Percentiles rank a stretch among this genome's conserved stretches.
phyloP scores from a whole-genome alignment of 2,797 vertebrate species.

The Sebastes umbrosus region DNA sequence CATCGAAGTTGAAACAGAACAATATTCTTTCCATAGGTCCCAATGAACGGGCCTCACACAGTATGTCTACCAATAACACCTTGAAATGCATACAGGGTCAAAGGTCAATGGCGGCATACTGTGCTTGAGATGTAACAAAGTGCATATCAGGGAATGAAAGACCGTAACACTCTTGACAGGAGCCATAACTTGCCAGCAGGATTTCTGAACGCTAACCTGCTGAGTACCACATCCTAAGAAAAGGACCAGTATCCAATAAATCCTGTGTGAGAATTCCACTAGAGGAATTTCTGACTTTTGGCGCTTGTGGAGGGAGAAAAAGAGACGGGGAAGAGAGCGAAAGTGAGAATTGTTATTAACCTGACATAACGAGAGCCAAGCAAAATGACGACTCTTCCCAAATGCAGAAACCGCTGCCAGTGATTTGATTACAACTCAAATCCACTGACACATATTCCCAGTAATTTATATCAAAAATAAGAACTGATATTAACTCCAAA shows the following conservation, averaged over 20 bases:
- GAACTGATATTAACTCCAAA: background rate
- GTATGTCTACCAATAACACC: conserved; percentile 12
- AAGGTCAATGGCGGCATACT: conserved; percentile 32
- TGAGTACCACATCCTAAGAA: conserved; percentile 63
- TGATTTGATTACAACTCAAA: conserved; percentile 29
- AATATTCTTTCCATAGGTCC: background rate
- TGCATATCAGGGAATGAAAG: conserved; percentile 49
- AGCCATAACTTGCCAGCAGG: conserved; percentile 44
- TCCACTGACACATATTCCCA: conserved; percentile 18
- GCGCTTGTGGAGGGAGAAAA: conserved; percentile 11
- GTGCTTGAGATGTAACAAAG: conserved; percentile 45
- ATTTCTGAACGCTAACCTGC: conserved; percentile 61
- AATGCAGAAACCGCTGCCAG: conserved; percentile 22
- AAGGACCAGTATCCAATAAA: conserved; percentile 61
- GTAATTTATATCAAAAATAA: conserved; percentile 28
- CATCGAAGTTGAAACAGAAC: background rate
- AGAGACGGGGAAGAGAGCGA: background rate
- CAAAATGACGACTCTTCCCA: conserved; percentile 39
- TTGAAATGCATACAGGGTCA: conserved; percentile 28
- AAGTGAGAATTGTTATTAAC: conserved; percentile 34
- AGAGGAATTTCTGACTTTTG: conserved; percentile 56
- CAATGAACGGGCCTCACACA: conserved; percentile 14
- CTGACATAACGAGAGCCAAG: conserved; percentile 33
- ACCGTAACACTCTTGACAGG: conserved; percentile 43
- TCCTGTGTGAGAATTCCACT: conserved; percentile 40